Evolutionary conservation across 2,888 invertebrate genomes (phyloP).

Genomic region (Diaphora mendica): DNA sequence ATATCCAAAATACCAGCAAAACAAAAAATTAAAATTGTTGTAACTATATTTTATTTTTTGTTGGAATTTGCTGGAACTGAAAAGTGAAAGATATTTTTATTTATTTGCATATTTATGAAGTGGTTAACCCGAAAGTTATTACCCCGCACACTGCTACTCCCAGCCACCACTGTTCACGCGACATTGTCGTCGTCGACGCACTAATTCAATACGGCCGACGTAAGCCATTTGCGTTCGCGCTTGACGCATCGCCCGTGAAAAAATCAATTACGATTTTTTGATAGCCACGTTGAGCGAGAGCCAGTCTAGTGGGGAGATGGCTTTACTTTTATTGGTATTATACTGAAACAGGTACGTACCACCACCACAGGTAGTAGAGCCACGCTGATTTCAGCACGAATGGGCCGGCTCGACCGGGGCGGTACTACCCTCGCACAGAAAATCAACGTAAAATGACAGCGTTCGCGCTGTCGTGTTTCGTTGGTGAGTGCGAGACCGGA

Average conservation of each 20-base stretch:
- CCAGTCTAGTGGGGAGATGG: conserved; percentile 54
- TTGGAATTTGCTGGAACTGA: too few relatives aligned
- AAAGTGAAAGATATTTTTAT: too few relatives aligned
- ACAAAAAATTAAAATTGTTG: too few relatives aligned
- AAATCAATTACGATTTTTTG: conserved; percentile 85
- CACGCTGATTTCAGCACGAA: too few relatives aligned
- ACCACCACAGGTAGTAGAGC: too few relatives aligned
- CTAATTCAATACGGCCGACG: conserved; percentile 85
- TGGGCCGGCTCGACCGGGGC: too few relatives aligned
- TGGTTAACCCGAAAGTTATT: background rate
- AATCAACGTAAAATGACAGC: too few relatives aligned
- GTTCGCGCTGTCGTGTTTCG: too few relatives aligned
- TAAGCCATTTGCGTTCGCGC: conserved; percentile 85
- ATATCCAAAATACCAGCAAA: background rate
- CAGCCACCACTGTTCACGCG: conserved; percentile 56
- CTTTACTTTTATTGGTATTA: conserved; percentile 31
- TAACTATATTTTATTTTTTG: too few relatives aligned
- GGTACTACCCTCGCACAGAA: too few relatives aligned
- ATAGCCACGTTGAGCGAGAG: conserved; percentile 68
- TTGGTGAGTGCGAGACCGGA: too few relatives aligned
- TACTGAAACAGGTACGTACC: conserved; percentile 9
- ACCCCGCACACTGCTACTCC: conserved; percentile 52
- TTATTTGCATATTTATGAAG: background rate
- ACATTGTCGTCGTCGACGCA: conserved; percentile 78
- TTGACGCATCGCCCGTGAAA: conserved; percentile 85